These are phyloP conservation scores for Musca vetustissima DNA, from an alignment of 1,140 invertebrate species.

Conservation along the genomic window DNA sequence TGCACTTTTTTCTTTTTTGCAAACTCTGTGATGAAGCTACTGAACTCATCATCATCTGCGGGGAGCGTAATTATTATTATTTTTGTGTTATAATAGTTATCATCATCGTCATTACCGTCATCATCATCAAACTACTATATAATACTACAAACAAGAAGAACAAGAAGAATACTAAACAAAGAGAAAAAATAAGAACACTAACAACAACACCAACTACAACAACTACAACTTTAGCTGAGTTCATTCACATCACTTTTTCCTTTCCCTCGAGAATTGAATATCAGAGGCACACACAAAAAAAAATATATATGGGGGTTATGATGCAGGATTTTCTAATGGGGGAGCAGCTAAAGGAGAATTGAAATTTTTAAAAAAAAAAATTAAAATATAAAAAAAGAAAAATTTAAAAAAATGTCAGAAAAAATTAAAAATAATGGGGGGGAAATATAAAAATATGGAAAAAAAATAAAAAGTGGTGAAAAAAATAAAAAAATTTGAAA, in stretches of 20 bases:
- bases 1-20: not conserved
- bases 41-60: constrained; percentile 20
- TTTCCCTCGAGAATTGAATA: not conserved
- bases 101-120: not conserved
- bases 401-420: too few relatives aligned
- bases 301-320: not conserved
- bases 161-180: not conserved
- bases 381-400: too few relatives aligned
- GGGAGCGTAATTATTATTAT: not conserved
- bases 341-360: too few relatives aligned
- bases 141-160: not conserved
- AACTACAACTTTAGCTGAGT: constrained; percentile 44
- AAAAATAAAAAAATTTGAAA: too few relatives aligned
- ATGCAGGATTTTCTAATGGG: too few relatives aligned
- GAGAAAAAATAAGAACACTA: constrained; percentile 4
- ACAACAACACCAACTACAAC: too few relatives aligned
- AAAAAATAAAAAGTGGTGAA: too few relatives aligned
- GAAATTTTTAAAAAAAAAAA: too few relatives aligned
- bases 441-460: too few relatives aligned
- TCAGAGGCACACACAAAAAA: not conserved
- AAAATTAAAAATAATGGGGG: too few relatives aligned
- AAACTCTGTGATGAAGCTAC: constrained; percentile 16
- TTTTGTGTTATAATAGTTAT: not conserved
- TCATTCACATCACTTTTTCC: constrained; percentile 48
- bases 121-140: not conserved